Evolutionary conservation across 2,888 invertebrate species (phyloP), one percentile per base, ranked within the genome.

Genomic region (Cephalotes varians): DNA sequence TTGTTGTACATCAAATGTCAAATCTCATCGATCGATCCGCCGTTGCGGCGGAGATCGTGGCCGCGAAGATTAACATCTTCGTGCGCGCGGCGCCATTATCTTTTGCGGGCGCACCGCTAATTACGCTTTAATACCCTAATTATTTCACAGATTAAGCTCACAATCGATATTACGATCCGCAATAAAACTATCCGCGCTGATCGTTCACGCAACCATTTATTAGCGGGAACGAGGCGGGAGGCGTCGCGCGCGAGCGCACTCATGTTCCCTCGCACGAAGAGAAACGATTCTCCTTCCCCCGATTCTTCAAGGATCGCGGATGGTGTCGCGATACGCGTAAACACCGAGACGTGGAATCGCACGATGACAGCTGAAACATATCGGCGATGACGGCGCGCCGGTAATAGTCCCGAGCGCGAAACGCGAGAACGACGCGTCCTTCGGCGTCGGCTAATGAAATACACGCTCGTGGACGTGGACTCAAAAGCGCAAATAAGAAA

Each of bases 401-500:
- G 21, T 77, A 67, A 77, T 62, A 64, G 31, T 65, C 7, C 21
- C 21, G 15, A 25, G 40, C 31, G 28, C 28, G 40, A 64, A 40
- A 37, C 18, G 40, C 25, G 21, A 60, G 60, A 74, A 74, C 47
- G 49, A 1, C n/a, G 56, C 25, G 56, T 69, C 56, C 77, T 67
- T 77, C 67, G 34, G 40, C 40, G 28, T 9, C 65, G 28, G 40
- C 65, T 56, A 79, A 79, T 69, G 69, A 79, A 79, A 47, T 54
- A 77, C 21, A 34, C 31, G 54, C 56, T 79, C 34, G 69, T 79
- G 18, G 10, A 18, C 34, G 25, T 49, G 25, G 21, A n/a, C 56
- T 79, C 69, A 56, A 79, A 67, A 77, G 56, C 28, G 44, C 44
- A 77, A 77, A 69, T 56, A 69, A 56, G 34, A 25, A 79, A 65